Conservation (phyloP, 2,888 invertebrate genomes). For the Eupithecia tripunctaria region DNA sequence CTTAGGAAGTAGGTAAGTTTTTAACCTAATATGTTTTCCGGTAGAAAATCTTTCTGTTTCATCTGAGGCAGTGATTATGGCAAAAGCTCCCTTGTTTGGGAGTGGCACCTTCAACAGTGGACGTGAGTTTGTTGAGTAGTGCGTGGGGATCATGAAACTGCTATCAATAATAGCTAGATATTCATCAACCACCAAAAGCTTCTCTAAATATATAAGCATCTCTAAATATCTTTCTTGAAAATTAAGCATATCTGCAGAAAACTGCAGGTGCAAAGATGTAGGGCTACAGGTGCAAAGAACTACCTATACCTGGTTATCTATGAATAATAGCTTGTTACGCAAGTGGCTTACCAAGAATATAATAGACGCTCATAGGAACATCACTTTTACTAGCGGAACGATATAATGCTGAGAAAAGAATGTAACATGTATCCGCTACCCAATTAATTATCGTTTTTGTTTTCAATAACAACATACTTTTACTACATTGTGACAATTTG, state of each 20-base stretch:
- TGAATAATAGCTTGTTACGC: slow-evolving; percentile 15
- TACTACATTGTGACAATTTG: not conserved
- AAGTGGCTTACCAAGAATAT: slow-evolving; percentile 19
- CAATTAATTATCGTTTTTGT: slow-evolving; percentile 31
- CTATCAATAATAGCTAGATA: not conserved
- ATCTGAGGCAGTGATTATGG: not conserved
- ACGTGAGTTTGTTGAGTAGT: not conserved
- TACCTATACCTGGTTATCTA: not conserved
- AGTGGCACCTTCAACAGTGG: not conserved
- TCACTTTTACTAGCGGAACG: slow-evolving; percentile 39
- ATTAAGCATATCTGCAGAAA: not conserved
- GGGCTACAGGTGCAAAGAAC: not conserved
- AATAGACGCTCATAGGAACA: slow-evolving; percentile 19
- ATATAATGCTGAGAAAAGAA: slow-evolving; percentile 35
- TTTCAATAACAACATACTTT: slow-evolving; percentile 7
- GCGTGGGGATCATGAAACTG: not conserved
- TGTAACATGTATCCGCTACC: slow-evolving; percentile 33
- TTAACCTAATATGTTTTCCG: not conserved
- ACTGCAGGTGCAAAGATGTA: not conserved
- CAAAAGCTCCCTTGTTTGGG: not conserved
- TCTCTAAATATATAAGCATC: not conserved
- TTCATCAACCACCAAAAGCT: not conserved
- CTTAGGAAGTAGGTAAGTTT: not conserved
- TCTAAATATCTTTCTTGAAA: not conserved
- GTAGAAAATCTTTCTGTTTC: not conserved